Conservation (phyloP, 2,797 vertebrate genomes). For the Parotocinclus haroldoi region DNA sequence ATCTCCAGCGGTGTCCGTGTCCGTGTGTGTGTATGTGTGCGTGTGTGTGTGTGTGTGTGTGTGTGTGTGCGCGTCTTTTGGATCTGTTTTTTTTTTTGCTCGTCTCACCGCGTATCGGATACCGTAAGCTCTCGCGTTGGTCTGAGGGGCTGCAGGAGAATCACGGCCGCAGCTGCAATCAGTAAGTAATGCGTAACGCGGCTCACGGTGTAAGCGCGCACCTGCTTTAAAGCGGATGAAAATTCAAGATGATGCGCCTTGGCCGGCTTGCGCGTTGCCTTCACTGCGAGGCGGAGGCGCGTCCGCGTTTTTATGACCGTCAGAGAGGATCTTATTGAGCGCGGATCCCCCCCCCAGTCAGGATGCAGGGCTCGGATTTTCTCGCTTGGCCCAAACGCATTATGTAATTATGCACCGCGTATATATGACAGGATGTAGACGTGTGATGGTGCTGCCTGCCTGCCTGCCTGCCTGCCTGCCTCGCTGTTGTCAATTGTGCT, state of each 20-base stretch:
- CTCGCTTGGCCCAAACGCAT: slow-evolving; percentile 39
- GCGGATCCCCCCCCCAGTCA: too few species aligned
- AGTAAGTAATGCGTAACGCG: neutral
- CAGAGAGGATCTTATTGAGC: too few species aligned
- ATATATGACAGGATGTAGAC: slow-evolving; percentile 20
- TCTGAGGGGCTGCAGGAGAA: neutral
- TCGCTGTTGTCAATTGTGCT: slow-evolving; percentile 47
- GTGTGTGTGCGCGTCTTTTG: neutral
- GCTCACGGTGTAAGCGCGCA: neutral
- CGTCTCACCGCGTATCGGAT: neutral
- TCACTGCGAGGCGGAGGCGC: neutral
- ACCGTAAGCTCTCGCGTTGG: neutral
- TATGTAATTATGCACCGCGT: slow-evolving; percentile 48
- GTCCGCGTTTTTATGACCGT: neutral
- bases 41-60: neutral
- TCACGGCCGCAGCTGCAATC: slow-evolving; percentile 1
- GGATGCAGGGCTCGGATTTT: neutral
- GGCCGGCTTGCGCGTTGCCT: neutral
- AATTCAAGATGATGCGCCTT: neutral
- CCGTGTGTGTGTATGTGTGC: neutral
- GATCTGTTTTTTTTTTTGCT: neutral
- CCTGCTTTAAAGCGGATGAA: neutral
- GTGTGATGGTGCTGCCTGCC: neutral
- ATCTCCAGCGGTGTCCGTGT: neutral
- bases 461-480: neutral